Base-by-base conservation (phyloP, 2,888 invertebrate species). In the Chloromyia formosa region DNA sequence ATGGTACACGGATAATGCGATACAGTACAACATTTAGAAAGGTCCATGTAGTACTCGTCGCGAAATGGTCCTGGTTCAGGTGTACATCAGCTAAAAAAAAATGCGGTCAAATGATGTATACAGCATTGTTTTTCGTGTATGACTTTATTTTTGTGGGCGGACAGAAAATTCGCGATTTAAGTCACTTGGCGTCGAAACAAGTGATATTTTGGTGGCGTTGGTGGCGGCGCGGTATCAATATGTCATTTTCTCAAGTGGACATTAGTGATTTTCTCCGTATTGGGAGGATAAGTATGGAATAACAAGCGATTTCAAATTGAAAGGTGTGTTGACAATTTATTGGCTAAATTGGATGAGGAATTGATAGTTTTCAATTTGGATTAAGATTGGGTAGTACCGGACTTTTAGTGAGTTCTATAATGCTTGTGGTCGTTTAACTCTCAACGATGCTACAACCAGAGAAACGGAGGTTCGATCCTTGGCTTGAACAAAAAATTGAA, bases 101-200 rank as follows among this genome's bases (percentile, higher is more conserved):
- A 22, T 64, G 45, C 20, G 42, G 64, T 64, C 14, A 64, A 23
- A 40, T 64, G 42, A 42, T 35, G 40, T 64, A 64, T 7, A 4
- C 45, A 42, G 42, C 64, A 64, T 64, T 64, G 64, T 64, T 64
- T 64, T 42, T 12, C 64, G 16, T 64, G 64, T 64, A 64, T 42
- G 42, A 64, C 64, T 40, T 64, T 64, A 64, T 64, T 64, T 35
- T 64, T n/a, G 64, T 64, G 64, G 64, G 64, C 64, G 64, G 64
- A 64, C 64, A 64, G 64, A 18, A 42, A 64, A 40, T 40, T 5
- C 16, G 64, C 42, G 64, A 42, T 18, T 42, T 18, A n/a, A 16
- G 64, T 42, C 16, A 64, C 40, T 64, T 64, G 40, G 3, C 42
- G 27, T 35, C 7, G 23, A 14, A 61, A 61, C 61, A 61, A 61